A percentile compares a stretch with the other conserved stretches of the same genome.
These are phyloP conservation scores for Peromyscus eremicus DNA, from an alignment of 2,797 vertebrate genomes.

Conservation along the genomic window DNA sequence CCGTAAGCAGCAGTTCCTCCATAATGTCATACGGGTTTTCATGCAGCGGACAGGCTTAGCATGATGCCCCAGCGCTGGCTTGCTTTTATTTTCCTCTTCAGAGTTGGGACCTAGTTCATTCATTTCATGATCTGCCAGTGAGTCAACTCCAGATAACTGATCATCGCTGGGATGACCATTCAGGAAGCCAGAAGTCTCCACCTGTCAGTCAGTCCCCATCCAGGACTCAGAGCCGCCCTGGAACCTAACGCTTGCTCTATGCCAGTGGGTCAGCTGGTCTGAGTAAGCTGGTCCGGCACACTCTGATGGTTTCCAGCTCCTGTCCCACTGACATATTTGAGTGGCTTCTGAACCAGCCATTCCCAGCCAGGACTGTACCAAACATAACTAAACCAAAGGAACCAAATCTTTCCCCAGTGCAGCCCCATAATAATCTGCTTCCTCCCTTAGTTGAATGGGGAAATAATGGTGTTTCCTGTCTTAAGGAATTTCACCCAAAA, in stretches of 20 bases:
- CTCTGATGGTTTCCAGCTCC: neutral
- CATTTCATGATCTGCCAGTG: neutral
- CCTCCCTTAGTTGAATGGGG: neutral
- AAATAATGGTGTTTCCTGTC: neutral
- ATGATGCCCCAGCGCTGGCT: neutral
- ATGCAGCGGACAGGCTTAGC: constrained; percentile 1
- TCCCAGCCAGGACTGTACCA: neutral
- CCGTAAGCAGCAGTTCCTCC: constrained; percentile 49
- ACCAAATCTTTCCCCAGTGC: neutral
- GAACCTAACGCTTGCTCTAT: neutral
- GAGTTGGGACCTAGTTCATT: neutral
- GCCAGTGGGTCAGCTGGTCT: neutral
- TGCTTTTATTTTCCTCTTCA: constrained; percentile 35
- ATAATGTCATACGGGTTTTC: neutral
- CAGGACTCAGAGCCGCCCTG: neutral
- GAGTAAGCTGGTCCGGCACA: neutral
- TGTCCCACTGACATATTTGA: neutral
- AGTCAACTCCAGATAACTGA: neutral
- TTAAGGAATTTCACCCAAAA: constrained; percentile 20
- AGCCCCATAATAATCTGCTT: neutral
- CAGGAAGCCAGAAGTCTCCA: neutral
- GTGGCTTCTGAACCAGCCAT: neutral
- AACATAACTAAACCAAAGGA: constrained; percentile 3
- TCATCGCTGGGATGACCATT: neutral
- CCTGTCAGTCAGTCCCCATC: neutral